A percentile compares a stretch with the other conserved stretches of the same genome.
phyloP scores from a whole-genome alignment of 2,888 invertebrate species.

The Caradrina kadenii region DNA sequence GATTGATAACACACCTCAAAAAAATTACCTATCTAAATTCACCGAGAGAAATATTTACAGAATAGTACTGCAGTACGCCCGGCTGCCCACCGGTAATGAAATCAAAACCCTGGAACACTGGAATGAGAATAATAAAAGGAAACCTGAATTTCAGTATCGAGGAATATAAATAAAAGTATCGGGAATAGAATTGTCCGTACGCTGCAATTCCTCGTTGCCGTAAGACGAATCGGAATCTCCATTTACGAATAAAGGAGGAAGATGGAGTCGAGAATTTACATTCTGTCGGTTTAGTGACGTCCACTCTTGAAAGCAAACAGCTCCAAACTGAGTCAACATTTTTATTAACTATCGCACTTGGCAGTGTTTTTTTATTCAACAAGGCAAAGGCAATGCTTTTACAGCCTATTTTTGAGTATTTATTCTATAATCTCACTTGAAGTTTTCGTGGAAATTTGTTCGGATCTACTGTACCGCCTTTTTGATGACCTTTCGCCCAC shows the following conservation, averaged over 20 bases:
- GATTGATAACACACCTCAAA: background rate
- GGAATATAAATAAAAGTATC: conserved; percentile 74
- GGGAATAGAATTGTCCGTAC: conserved; percentile 73
- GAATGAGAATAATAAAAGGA: conserved; percentile 55
- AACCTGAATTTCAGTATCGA: conserved; percentile 60
- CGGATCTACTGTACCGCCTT: conserved; percentile 5
- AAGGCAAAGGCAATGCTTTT: conserved; percentile 26
- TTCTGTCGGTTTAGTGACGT: conserved; percentile 77
- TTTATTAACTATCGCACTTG: conserved; percentile 66
- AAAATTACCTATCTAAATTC: background rate
- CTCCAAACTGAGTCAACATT: conserved; percentile 74
- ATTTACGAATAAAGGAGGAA: conserved; percentile 64
- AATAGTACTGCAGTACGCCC: background rate
- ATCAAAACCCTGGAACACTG: conserved; percentile 46
- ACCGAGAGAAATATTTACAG: background rate
- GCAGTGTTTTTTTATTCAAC: conserved; percentile 36
- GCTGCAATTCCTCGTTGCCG: conserved; percentile 78
- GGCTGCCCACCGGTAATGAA: conserved; percentile 49
- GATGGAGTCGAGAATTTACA: conserved; percentile 75
- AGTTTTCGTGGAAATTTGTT: conserved; percentile 13
- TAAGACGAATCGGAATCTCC: conserved; percentile 73
- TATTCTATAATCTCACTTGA: conserved; percentile 49
- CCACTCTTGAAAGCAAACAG: conserved; percentile 72
- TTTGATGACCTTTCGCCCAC: conserved; percentile 12
- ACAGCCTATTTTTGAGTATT: conserved; percentile 42